phyloP scores from a whole-genome alignment of 2,888 invertebrate genomes.

The Congeria kusceri region DNA sequence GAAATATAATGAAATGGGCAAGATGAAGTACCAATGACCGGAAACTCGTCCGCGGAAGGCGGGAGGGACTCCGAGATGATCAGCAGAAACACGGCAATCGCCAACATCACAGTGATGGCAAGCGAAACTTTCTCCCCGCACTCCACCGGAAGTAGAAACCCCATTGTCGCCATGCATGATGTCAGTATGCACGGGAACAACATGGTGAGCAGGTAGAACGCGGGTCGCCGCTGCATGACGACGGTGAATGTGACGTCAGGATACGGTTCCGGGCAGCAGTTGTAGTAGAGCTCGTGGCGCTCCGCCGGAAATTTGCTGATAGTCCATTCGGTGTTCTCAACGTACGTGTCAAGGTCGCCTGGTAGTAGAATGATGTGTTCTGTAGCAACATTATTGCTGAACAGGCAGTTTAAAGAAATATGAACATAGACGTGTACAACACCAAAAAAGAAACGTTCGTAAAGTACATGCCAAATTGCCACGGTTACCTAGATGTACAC shows the following conservation, averaged over 20 bases:
- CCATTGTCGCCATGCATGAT: conserved; percentile 65
- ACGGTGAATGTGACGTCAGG: conserved; percentile 67
- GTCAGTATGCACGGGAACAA: conserved; percentile 79
- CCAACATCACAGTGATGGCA: conserved; percentile 81
- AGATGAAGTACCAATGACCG: conserved; percentile 76
- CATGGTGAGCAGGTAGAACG: conserved; percentile 77
- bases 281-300: conserved; percentile 58
- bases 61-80: conserved; percentile 82
- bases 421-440: too few species aligned
- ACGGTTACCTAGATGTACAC: too few species aligned
- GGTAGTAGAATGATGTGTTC: too few species aligned
- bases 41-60: conserved; percentile 80
- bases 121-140: conserved; percentile 76
- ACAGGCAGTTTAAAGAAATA: too few species aligned
- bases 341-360: conserved; percentile 60
- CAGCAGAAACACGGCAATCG: conserved; percentile 81
- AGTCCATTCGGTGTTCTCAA: conserved; percentile 63
- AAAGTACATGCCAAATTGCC: too few species aligned
- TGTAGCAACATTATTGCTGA: too few species aligned
- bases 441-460: too few species aligned
- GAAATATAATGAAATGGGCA: too few species aligned
- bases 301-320: conserved; percentile 46
- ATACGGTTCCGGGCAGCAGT: conserved; percentile 66
- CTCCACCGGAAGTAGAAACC: conserved; percentile 67
- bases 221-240: conserved; percentile 66